Evolutionary conservation across 2,797 vertebrate genomes (phyloP), one percentile per base, ranked within the genome.

Genomic region (Varecia variegata): DNA sequence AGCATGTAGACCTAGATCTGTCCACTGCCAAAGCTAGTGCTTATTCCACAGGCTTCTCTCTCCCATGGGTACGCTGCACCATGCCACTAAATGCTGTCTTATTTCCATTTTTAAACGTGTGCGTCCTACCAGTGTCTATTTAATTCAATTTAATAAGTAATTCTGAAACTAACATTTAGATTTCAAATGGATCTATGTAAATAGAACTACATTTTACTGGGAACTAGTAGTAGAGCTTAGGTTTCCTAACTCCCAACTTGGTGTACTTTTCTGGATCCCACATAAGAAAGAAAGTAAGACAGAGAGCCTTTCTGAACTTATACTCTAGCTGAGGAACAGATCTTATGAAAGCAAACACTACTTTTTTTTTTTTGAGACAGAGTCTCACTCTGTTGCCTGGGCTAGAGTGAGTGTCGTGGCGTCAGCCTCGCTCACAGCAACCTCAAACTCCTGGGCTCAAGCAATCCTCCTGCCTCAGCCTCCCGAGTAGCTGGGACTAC

Each of bases 11-110:
- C 38, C 20, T 50, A 13, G 21, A 35, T 30, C 58, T 81, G 21
- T 8, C 27, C 32, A 60, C 71, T 20, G 68, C 30, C 54, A 83
- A 58, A 77, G 30, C 13, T 27, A 76, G 20, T 2, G 1, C n/a
- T 82, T 23, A 18, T 70, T 86, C 68, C 45, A 17, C 6, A 7
- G 17, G n/a, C 32, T 65, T 88, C 45, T 50, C 43, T n/a, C 14
- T 30, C 23, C 9, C 17, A 12, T 3, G 30, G 15, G 11, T 35
- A 43, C 12, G 43, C 0, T 0, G 3, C 0, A 14, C 14, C 11
- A 15, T 60, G 27, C 76, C 35, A 71, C 21, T 58, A 76, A 70
- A 70, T 18, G 38, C 13, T 30, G 35, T 7, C 13, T 32, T 47
- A 52, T 77, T 71, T 52, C 93, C 17, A 52, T 86, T 71, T 47